Conservation (phyloP, 2,888 invertebrate genomes). For the Anodontia alba region DNA sequence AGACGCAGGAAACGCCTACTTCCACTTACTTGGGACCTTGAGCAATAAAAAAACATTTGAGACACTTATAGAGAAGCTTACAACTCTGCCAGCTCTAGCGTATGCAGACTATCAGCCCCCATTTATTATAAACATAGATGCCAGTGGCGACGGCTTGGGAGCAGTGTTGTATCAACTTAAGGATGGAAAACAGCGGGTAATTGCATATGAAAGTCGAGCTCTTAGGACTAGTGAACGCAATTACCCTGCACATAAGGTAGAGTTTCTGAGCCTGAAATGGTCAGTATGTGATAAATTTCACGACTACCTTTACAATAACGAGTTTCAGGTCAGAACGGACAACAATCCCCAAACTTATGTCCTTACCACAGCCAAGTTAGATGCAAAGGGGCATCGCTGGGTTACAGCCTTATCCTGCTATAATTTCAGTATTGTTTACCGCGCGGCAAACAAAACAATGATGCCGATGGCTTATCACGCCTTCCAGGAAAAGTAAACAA, state of each 20-base stretch:
- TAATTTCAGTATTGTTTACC: slow-evolving; percentile 35
- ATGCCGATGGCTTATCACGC: slow-evolving; percentile 57
- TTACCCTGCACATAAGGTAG: slow-evolving; percentile 38
- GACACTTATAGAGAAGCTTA: slow-evolving; percentile 24
- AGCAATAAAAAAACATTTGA: background rate
- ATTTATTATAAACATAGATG: slow-evolving; percentile 43
- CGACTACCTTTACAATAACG: no score
- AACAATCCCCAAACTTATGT: slow-evolving; percentile 51
- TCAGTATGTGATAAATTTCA: no score
- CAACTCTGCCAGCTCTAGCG: slow-evolving; percentile 36
- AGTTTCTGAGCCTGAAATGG: no score
- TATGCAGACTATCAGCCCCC: slow-evolving; percentile 51
- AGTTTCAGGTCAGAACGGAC: background rate
- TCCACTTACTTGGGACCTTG: no score
- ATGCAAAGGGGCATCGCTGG: slow-evolving; percentile 20
- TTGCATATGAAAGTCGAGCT: slow-evolving; percentile 46
- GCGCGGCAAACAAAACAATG: slow-evolving; percentile 15
- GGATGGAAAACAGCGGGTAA: slow-evolving; percentile 27
- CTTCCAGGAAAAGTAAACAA: no score
- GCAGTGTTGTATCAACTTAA: slow-evolving; percentile 44
- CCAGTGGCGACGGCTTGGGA: background rate
- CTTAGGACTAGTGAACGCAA: slow-evolving; percentile 31
- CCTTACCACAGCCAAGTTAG: slow-evolving; percentile 32
- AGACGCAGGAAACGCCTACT: background rate
- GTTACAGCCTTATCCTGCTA: slow-evolving; percentile 40